phyloP scores from a whole-genome alignment of 2,797 vertebrate genomes.

The Lagodon rhomboides region DNA sequence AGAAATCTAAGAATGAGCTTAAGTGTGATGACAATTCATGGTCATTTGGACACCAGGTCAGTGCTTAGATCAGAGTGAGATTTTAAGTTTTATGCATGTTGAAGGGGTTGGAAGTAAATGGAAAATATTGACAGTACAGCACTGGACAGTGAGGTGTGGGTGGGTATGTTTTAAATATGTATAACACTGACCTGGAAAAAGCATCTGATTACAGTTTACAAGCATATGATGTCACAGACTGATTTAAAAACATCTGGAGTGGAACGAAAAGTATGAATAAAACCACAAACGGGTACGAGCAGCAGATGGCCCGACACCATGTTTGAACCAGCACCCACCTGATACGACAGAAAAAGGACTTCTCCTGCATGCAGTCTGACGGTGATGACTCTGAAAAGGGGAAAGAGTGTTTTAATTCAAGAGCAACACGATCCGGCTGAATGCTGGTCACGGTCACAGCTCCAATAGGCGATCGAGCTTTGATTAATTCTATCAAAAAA shows the following conservation, averaged over 20 bases:
- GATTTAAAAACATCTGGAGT: constrained; percentile 62
- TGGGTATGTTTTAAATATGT: constrained; percentile 17
- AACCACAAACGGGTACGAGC: constrained; percentile 27
- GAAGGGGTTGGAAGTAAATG: neutral
- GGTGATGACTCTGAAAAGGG: constrained; percentile 82
- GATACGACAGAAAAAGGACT: constrained; percentile 98
- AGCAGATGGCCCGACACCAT: constrained; percentile 68
- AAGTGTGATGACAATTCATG: neutral
- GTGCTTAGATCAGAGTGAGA: neutral
- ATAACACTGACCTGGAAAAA: constrained; percentile 52
- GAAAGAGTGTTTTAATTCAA: constrained; percentile 67
- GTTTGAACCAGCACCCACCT: constrained; percentile 84
- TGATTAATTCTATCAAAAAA: constrained; percentile 51
- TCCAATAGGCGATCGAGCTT: constrained; percentile 7
- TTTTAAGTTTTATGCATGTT: neutral
- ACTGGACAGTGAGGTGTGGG: neutral
- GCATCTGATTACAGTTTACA: constrained; percentile 46
- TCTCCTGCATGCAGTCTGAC: constrained; percentile 92
- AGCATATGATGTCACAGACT: constrained; percentile 59
- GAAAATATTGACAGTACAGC: constrained; percentile 5
- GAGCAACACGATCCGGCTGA: constrained; percentile 16
- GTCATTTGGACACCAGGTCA: neutral
- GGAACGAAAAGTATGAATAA: constrained; percentile 66
- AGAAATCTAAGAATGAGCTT: too few species aligned
- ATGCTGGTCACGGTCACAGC: neutral